Percentiles rank a stretch among this genome's conserved stretches.
Evolutionary conservation across 2,113 vertebrate genomes (phyloP).

Genomic region (Ailuropoda melanoleuca): DNA sequence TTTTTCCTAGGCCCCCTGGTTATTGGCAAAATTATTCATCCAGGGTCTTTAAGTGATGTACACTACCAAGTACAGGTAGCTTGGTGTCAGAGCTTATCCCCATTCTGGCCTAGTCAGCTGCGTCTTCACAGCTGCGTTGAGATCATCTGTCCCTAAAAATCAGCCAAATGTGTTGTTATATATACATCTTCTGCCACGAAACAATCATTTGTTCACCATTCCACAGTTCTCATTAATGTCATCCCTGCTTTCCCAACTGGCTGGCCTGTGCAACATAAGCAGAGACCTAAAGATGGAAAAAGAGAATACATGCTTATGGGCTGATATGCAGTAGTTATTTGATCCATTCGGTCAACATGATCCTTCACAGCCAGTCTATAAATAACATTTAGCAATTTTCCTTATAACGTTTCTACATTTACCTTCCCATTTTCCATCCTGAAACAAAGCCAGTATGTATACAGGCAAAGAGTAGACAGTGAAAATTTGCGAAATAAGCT

Average conservation of each 20-base stretch:
- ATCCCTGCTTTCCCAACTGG: not conserved
- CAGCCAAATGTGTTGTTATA: not conserved
- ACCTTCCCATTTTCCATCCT: not conserved
- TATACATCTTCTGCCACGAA: not conserved
- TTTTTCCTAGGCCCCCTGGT: not conserved
- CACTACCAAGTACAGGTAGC: not conserved
- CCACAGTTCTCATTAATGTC: not conserved
- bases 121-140: not conserved
- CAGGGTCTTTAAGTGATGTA: not conserved
- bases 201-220: not conserved
- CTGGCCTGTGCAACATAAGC: not conserved
- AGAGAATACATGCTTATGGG: not conserved
- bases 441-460: not conserved
- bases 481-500: not conserved
- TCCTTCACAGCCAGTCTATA: not conserved
- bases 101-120: not conserved
- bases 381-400: not conserved
- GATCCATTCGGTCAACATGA: not conserved
- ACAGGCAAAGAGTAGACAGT: not conserved
- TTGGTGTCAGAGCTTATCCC: not conserved
- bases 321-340: not conserved
- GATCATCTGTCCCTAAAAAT: not conserved
- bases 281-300: not conserved
- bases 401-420: not conserved
- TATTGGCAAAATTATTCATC: not conserved